Conservation (phyloP, 2,113 vertebrate species). For the Cyprinodon variegatus region DNA sequence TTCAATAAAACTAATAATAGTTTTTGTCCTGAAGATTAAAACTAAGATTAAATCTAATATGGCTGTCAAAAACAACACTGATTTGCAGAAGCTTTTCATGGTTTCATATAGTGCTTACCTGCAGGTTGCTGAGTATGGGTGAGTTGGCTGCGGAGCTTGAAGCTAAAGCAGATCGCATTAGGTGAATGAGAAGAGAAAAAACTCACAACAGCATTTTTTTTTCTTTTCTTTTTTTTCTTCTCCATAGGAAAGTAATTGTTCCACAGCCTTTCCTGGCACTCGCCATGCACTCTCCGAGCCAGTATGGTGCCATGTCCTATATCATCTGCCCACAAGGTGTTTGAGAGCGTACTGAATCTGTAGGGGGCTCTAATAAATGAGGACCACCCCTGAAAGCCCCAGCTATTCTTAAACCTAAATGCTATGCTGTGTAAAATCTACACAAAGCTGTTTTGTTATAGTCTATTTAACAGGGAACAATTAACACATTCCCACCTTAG, state of each 20-base stretch:
- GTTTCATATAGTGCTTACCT: neutral
- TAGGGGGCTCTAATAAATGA: conserved; percentile 44
- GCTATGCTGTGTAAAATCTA: conserved; percentile 35
- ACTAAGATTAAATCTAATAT: no score
- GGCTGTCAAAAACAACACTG: no score
- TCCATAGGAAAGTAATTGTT: conserved; percentile 17
- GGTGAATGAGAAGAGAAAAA: neutral
- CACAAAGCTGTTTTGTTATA: conserved; percentile 64
- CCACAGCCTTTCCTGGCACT: conserved; percentile 13
- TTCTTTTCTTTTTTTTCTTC: neutral
- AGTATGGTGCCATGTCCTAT: conserved; percentile 27
- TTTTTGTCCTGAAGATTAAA: no score
- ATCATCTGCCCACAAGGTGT: conserved; percentile 37
- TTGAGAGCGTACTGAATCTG: conserved; percentile 29
- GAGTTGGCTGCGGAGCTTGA: neutral
- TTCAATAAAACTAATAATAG: no score
- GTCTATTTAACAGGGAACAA: conserved; percentile 12
- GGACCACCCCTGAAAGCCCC: conserved; percentile 70
- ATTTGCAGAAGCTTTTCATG: no score
- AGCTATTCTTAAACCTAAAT: conserved; percentile 13
- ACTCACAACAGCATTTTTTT: neutral
- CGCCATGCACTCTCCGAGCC: conserved; percentile 5
- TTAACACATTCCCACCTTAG: conserved; percentile 4
- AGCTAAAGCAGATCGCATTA: neutral
- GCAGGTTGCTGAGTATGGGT: neutral